Percentiles rank a stretch among this genome's conserved stretches.
Evolutionary conservation across 2,113 vertebrate genomes (phyloP).

Genomic region (Phaetusa simplex): DNA sequence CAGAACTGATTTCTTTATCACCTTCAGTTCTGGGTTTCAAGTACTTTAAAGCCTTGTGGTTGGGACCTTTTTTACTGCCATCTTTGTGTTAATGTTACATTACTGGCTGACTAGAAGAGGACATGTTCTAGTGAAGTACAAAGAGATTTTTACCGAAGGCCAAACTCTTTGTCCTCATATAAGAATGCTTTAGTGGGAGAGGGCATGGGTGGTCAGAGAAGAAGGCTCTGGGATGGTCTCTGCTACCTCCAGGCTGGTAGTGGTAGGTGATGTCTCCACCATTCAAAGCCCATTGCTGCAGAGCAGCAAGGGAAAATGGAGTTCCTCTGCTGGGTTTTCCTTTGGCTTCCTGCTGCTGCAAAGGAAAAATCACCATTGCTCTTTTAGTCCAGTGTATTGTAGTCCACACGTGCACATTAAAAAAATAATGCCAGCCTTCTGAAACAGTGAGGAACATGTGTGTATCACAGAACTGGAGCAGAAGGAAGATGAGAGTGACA

Average conservation of each 20-base stretch:
- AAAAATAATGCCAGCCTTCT: not conserved
- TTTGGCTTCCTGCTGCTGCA: not conserved
- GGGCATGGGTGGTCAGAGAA: not conserved
- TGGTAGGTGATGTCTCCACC: not conserved
- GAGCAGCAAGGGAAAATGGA: not conserved
- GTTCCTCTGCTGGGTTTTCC: not conserved
- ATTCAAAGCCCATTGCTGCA: not conserved
- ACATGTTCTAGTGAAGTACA: not conserved
- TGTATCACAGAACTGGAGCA: not conserved
- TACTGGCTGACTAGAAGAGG: not conserved
- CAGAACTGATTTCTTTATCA: not conserved
- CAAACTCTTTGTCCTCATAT: not conserved
- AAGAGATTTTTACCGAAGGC: not conserved
- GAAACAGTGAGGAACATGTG: not conserved
- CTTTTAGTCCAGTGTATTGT: not conserved
- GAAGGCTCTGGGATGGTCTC: not conserved
- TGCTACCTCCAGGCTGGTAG: not conserved
- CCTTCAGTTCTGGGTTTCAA: not conserved
- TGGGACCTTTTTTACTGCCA: not conserved
- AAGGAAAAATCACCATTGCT: not conserved
- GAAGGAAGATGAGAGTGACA: not conserved
- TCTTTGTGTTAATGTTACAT: not conserved
- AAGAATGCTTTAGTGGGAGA: not conserved
- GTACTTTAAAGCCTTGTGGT: not conserved
- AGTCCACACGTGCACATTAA: not conserved